Evolutionary conservation across 1,140 invertebrate genomes (phyloP), one percentile per base, ranked within the genome.

Genomic region (Zophobas morio): DNA sequence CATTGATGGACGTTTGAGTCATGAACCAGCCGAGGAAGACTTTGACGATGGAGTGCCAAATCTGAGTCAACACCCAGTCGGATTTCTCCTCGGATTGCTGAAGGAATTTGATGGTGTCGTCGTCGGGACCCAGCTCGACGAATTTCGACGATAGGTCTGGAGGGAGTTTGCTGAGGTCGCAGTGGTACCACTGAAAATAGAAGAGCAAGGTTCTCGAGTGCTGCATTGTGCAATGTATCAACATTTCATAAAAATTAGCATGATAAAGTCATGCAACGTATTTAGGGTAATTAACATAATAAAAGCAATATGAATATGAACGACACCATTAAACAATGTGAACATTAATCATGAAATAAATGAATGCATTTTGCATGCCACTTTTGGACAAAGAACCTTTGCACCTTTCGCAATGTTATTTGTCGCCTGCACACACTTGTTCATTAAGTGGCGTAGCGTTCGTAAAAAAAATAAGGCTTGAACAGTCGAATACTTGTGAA

Each of bases 1-100:
- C 95, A 88, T 96, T 96, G 66, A 96, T 93, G 51, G 94, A 94
- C 1, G 95, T 96, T 82, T 92, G 91, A 0, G 93, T 92, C 91
- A 95, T 92, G 86, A 96, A 96, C 83, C 90, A 89, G 63, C 90
- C 89, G 3, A 96, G 88, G 39, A 96, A 83, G 5, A 90, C 87
- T 81, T 91, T 92, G 1, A 91, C 90, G 4, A 96, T 56, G 49
- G 92, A 88, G 84, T 96, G 92, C 89, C 92, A 94, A 49, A 96
- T 85, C 85, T 96, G 94, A 4, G 90, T 92, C 84, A 95, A 90
- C 51, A 95, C 85, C 89, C 90, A 92, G 77, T 94, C 91, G 8
- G 93, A 92, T 83, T 94, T 94, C 66, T 93, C 90, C 78, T 90
- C 89, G 81, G 93, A 93, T 46, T 89, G 84, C 46, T 92, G 87